These are phyloP conservation scores for Simalia tracyae DNA, from an alignment of 2,797 vertebrate species.

Conservation along the genomic window DNA sequence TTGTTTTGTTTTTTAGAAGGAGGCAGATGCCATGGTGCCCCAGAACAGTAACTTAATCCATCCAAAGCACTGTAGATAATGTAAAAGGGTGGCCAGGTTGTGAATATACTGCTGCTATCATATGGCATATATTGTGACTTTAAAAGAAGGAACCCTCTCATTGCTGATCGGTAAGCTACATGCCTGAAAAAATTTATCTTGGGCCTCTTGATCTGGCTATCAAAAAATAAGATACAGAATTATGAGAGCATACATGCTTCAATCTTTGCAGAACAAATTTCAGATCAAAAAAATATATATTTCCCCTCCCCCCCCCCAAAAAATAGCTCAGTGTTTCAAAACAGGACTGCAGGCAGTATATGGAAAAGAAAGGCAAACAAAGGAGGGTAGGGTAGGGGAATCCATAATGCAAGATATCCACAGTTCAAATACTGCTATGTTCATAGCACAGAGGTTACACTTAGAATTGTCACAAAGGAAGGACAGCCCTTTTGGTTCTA, in stretches of 20 bases:
- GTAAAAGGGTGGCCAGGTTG: not conserved
- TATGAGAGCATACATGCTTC: not conserved
- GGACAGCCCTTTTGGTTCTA: not conserved
- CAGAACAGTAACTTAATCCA: not conserved
- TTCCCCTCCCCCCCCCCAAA: not conserved
- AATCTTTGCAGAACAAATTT: not conserved
- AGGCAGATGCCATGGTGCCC: not conserved
- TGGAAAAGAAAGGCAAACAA: not conserved
- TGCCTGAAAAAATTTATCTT: not conserved
- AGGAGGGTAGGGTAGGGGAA: accelerated
- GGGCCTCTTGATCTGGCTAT: not conserved
- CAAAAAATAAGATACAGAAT: not conserved
- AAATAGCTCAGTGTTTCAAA: slow-evolving; percentile 16
- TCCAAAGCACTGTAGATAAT: not conserved
- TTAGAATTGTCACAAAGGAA: slow-evolving; percentile 2
- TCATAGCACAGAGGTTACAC: not conserved
- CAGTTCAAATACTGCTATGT: not conserved
- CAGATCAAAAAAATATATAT: not conserved
- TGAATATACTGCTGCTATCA: not conserved
- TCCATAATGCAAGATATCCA: not conserved
- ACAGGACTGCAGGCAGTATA: not conserved
- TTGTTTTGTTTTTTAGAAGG: not conserved
- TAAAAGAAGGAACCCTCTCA: not conserved
- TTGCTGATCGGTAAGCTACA: not conserved
- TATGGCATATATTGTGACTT: not conserved